phyloP scores from a whole-genome alignment of 2,888 invertebrate species.

The Cactoblastis cactorum region DNA sequence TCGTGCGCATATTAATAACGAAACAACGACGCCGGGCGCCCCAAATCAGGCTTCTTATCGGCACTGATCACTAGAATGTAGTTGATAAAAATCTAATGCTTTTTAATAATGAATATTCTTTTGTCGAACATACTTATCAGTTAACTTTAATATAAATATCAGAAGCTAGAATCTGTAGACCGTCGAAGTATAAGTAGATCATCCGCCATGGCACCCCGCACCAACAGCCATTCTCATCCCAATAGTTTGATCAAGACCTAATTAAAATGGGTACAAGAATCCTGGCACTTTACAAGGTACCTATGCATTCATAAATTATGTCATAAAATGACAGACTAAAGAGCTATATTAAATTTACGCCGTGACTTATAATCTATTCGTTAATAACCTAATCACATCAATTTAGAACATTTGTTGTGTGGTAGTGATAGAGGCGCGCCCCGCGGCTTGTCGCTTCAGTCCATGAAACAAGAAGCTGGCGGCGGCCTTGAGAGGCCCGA shows the following conservation, averaged over 20 bases:
- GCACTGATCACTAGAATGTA: constrained; percentile 34
- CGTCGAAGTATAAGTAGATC: constrained; percentile 20
- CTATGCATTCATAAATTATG: constrained; percentile 67
- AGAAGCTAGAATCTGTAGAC: constrained; percentile 51
- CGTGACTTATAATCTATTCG: constrained; percentile 72
- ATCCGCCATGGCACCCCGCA: constrained; percentile 15
- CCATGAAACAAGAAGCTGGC: constrained; percentile 84
- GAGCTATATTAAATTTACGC: constrained; percentile 67
- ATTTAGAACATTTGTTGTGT: constrained; percentile 80
- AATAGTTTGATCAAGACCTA: constrained; percentile 50
- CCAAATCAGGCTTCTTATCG: constrained; percentile 18
- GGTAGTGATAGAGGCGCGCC: constrained; percentile 68
- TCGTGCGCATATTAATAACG: constrained; percentile 34
- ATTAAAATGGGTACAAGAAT: constrained; percentile 71
- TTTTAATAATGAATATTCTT: constrained; percentile 40
- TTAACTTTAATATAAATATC: constrained; percentile 41
- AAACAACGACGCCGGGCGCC: constrained; percentile 13
- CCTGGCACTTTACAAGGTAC: constrained; percentile 68
- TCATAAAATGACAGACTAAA: constrained; percentile 76
- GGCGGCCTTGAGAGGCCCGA: constrained; percentile 82
- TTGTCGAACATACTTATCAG: constrained; percentile 39
- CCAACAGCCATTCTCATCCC: constrained; percentile 24
- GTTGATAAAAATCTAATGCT: constrained; percentile 47
- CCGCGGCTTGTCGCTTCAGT: constrained; percentile 75
- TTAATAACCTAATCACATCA: constrained; percentile 73